Percentiles rank a stretch among this genome's conserved stretches.
Evolutionary conservation across 2,888 invertebrate species (phyloP).

Genomic region (Nasonovia ribisnigri): DNA sequence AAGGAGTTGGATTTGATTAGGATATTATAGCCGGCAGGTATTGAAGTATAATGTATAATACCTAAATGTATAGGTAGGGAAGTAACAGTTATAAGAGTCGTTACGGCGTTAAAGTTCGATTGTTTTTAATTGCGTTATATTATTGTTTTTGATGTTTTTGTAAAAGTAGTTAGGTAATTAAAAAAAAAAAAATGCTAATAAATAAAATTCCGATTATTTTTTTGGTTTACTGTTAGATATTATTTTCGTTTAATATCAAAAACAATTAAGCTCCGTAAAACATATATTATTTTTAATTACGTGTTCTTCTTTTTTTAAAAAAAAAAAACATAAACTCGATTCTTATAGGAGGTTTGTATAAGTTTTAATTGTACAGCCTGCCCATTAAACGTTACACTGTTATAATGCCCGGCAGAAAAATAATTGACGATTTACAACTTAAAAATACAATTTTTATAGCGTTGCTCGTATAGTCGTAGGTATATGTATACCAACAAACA

Average conservation of each 20-base stretch:
- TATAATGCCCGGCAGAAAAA: not conserved
- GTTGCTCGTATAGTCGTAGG: not conserved
- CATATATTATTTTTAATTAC: not conserved
- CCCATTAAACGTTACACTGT: not conserved
- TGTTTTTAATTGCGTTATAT: not conserved
- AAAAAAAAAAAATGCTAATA: not conserved
- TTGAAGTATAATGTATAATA: not conserved
- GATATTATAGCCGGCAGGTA: not conserved
- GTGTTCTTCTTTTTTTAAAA: not conserved
- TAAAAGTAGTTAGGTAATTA: not conserved
- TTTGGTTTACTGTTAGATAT: not conserved
- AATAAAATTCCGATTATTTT: not conserved
- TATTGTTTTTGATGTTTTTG: not conserved
- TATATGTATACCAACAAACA: not conserved
- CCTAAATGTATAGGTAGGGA: not conserved
- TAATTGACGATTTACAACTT: not conserved
- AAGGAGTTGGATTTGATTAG: not conserved
- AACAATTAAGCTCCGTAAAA: not conserved
- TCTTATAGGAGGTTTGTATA: not conserved
- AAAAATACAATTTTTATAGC: not conserved
- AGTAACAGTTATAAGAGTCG: not conserved
- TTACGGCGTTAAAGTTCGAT: not conserved
- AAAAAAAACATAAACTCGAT: not conserved
- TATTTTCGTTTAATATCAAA: not conserved
- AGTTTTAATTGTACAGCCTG: not conserved